Conservation (phyloP, 2,113 vertebrate species). For the Chloropsis hardwickii region DNA sequence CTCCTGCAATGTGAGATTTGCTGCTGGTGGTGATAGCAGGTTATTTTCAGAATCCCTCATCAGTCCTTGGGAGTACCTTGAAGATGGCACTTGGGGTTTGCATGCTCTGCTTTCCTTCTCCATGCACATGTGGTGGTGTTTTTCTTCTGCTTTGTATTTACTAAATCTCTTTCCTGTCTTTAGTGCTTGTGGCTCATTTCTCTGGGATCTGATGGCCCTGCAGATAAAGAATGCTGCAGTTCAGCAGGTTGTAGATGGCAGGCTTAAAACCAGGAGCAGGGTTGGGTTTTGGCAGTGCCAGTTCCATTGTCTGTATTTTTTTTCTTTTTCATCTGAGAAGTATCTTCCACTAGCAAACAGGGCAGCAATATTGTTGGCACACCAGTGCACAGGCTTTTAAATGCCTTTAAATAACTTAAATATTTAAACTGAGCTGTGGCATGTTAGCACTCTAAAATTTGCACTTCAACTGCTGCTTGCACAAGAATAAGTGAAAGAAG, state of each 20-base stretch:
- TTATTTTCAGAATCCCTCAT: not conserved
- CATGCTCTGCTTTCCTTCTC: constrained; percentile 40
- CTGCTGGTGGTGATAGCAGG: not conserved
- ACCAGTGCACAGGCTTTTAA: not conserved
- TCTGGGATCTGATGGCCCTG: not conserved
- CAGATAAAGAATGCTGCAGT: not conserved
- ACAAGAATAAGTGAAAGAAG: not conserved
- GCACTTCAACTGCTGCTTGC: not conserved
- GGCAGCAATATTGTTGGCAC: not conserved
- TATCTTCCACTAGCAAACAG: not conserved
- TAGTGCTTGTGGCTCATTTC: not conserved
- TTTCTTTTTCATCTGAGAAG: not conserved
- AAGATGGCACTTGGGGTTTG: constrained; percentile 1
- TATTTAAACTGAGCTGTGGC: not conserved
- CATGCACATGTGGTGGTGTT: not conserved
- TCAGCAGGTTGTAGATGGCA: not conserved
- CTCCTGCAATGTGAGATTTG: not conserved
- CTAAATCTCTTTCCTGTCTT: not conserved
- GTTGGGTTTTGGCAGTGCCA: not conserved
- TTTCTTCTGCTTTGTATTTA: not conserved
- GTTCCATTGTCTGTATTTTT: not conserved
- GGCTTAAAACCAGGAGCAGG: not conserved
- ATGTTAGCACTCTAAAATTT: not conserved
- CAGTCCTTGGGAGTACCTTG: not conserved
- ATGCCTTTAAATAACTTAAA: not conserved